Conservation (phyloP, 2,888 invertebrate species). For the Bhutanitis thaidina region DNA sequence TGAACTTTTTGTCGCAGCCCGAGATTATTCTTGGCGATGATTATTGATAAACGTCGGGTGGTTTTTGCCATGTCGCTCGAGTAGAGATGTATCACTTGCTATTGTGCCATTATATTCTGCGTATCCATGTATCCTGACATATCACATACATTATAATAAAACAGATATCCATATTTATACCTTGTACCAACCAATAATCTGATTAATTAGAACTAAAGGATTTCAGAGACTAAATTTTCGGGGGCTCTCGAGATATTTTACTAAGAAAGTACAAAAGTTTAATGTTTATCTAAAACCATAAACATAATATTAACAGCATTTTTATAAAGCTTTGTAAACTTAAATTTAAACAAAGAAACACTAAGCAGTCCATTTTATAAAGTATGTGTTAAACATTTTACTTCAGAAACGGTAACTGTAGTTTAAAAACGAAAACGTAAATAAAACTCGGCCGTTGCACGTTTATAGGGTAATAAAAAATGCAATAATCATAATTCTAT, state of each 20-base stretch:
- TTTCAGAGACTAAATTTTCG: no score
- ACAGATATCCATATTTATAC: no score
- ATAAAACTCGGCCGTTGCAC: constrained; percentile 12
- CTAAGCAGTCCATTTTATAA: not conserved
- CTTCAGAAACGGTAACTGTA: constrained; percentile 4
- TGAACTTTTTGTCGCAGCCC: constrained; percentile 27
- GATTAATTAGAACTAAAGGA: no score
- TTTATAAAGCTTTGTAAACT: no score
- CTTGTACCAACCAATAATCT: no score
- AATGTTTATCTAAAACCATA: no score
- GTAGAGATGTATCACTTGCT: constrained; percentile 11
- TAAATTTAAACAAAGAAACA: not conserved
- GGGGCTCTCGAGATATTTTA: no score
- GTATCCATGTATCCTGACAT: no score
- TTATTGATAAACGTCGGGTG: constrained; percentile 40
- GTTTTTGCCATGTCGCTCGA: constrained; percentile 40
- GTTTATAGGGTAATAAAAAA: constrained; percentile 21
- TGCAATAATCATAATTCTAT: constrained; percentile 22
- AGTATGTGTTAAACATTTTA: constrained; percentile 1
- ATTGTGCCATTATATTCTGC: not conserved
- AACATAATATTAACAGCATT: no score
- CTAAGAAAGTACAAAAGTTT: no score
- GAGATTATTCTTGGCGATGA: constrained; percentile 53
- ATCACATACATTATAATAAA: no score
- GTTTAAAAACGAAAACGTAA: constrained; percentile 15